Percentiles rank a stretch among this genome's conserved stretches.
Evolutionary conservation across 2,797 vertebrate species (phyloP).

Genomic region (Nannoperca obscura): DNA sequence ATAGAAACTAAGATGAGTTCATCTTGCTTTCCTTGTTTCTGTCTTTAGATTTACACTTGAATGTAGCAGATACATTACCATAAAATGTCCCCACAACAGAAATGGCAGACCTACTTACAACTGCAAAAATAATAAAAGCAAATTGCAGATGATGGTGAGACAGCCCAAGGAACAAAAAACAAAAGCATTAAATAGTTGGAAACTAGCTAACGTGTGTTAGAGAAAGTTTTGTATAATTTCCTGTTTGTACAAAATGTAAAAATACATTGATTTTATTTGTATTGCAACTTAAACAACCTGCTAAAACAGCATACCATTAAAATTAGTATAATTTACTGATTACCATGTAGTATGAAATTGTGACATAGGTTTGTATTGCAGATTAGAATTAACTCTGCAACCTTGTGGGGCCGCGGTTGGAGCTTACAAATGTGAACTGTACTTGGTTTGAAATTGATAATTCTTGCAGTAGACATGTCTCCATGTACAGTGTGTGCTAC

Average conservation of each 20-base stretch:
- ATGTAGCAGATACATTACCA: not conserved
- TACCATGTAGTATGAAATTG: not conserved
- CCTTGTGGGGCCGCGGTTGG: conserved; percentile 26
- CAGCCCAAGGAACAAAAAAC: not conserved
- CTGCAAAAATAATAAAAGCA: not conserved
- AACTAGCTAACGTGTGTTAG: not conserved
- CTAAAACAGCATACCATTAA: not conserved
- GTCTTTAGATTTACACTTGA: not conserved
- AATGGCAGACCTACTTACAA: too few relatives aligned
- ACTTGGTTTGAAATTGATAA: not conserved
- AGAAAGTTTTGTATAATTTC: not conserved
- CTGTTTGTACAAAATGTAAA: not conserved
- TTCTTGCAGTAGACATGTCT: not conserved
- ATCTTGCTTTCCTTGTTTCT: not conserved
- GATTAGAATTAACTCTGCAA: not conserved
- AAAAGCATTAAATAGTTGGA: not conserved
- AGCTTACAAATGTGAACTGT: not conserved
- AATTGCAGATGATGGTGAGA: not conserved
- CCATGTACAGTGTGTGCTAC: not conserved
- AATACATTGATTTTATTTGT: not conserved
- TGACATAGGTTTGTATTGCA: not conserved
- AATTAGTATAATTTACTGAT: too few relatives aligned
- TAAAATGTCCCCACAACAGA: not conserved
- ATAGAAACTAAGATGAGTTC: not conserved
- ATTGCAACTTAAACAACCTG: not conserved